Conservation (phyloP, 2,888 invertebrate species). For the Spodoptera littoralis region DNA sequence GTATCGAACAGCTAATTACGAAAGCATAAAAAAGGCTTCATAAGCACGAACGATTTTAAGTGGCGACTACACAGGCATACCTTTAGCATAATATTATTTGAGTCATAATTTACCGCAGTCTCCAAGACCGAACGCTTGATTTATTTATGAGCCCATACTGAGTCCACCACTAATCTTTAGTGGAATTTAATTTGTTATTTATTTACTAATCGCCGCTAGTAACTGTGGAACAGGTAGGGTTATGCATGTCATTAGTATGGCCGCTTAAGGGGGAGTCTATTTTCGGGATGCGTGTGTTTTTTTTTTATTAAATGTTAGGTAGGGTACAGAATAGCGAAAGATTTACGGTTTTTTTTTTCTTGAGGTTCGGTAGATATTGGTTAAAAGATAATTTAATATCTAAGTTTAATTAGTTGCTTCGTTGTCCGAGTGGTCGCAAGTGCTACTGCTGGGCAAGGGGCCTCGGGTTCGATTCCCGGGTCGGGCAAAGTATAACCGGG, state of each 20-base stretch:
- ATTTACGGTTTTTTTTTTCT: no score
- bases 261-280: constrained; percentile 38
- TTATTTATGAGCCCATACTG: constrained; percentile 84
- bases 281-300: constrained; percentile 19
- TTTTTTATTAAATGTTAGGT: background rate
- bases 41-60: constrained; percentile 56
- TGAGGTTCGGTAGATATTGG: no score
- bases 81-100: constrained; percentile 86
- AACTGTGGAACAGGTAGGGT: constrained; percentile 67
- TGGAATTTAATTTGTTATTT: constrained; percentile 87
- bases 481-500: no score
- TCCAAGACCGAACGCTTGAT: constrained; percentile 78
- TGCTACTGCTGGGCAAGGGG: no score
- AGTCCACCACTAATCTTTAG: constrained; percentile 83
- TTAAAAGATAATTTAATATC: no score
- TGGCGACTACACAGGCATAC: constrained; percentile 59
- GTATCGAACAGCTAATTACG: constrained; percentile 59
- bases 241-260: constrained; percentile 62
- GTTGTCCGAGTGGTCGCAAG: no score
- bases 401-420: no score
- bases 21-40: constrained; percentile 57
- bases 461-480: no score
- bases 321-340: background rate
- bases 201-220: constrained; percentile 80
- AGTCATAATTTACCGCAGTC: constrained; percentile 83